Base-by-base conservation (phyloP, 1,140 invertebrate genomes). In the Leptopilina boulardi region DNA sequence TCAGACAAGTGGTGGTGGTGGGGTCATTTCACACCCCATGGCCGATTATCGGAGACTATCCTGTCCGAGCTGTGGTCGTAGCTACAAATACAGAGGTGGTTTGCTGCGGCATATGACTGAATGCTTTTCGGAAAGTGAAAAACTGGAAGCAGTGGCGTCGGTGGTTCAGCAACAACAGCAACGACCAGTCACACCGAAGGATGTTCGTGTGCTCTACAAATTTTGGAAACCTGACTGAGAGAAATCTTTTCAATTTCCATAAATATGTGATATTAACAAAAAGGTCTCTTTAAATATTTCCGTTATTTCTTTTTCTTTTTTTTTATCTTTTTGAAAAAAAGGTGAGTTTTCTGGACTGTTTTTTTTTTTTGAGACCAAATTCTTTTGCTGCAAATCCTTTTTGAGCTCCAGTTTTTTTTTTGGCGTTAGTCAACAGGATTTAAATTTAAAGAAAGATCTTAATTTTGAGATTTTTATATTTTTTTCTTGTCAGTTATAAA, bases 41-140 rank as follows among this genome's bases (percentile, higher is more conserved):
- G 84, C 86, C 44, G 86, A 87, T 84, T 88, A 89, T 82, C 86
- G 87, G 41, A 83, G 89, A 77, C 83, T 89, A 42, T 85, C 86
- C 80, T 90, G 89, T 74, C 89, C 86, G 26, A 88, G 84, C 76
- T 90, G 88, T 76, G 88, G 88, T 26, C 86, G 87, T 73, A 88
- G 84, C 79, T 90, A 89, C 85, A 90, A 90, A 77, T 89, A 89
- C 85, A 85, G 89, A 73, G 87, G 89, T 71, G 87, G 87, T 77
- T 77, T 89, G 73, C 81, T 89, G 44, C 83, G 87, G 75, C 89
- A 92, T 83, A 83, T 92, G 71, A 80, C 84, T 30, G 88, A 89
- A 47, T 90, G 87, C 78, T 83, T 88, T 66, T 82, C 85, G 71
- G 85, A 88, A 73, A 85, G 82, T 74, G 84, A 87, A 79, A 88